Evolutionary conservation across 2,888 invertebrate species (phyloP).

Genomic region (Apocheima hispidaria): DNA sequence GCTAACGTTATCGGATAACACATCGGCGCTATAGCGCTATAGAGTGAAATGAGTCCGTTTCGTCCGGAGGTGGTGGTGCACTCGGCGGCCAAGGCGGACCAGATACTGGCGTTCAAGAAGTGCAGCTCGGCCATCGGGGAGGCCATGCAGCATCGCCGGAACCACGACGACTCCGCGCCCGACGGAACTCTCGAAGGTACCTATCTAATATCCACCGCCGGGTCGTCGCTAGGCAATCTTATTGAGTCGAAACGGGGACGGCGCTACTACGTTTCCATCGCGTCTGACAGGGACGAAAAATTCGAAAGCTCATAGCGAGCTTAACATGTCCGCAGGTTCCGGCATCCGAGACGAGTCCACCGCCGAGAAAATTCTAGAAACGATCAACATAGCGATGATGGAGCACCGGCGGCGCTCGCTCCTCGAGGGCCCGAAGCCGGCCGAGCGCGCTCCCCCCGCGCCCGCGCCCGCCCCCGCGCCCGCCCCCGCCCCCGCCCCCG

Average conservation of each 20-base stretch:
- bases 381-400: slow-evolving; percentile 67
- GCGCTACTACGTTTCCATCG: no score
- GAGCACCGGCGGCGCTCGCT: slow-evolving; percentile 57
- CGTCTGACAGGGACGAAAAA: no score
- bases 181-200: not conserved
- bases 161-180: slow-evolving; percentile 33
- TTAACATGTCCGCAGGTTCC: slow-evolving; percentile 11
- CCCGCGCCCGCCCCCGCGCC: slow-evolving; percentile 1
- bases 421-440: slow-evolving; percentile 32
- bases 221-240: no score
- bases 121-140: slow-evolving; percentile 72
- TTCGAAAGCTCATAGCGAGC: not conserved
- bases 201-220: not conserved
- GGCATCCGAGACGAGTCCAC: slow-evolving; percentile 42
- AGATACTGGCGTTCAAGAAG: slow-evolving; percentile 75
- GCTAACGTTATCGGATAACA: no score
- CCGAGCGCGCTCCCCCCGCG: slow-evolving; percentile 5
- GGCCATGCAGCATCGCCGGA: slow-evolving; percentile 64
- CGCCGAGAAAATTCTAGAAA: slow-evolving; percentile 60
- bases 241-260: no score
- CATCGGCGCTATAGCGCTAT: no score
- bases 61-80: slow-evolving; percentile 49
- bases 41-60: not conserved
- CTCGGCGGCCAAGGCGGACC: slow-evolving; percentile 69
- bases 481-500: not conserved